These are phyloP conservation scores for Takifugu ocellatus DNA, from an alignment of 2,797 vertebrate species.

Conservation along the genomic window DNA sequence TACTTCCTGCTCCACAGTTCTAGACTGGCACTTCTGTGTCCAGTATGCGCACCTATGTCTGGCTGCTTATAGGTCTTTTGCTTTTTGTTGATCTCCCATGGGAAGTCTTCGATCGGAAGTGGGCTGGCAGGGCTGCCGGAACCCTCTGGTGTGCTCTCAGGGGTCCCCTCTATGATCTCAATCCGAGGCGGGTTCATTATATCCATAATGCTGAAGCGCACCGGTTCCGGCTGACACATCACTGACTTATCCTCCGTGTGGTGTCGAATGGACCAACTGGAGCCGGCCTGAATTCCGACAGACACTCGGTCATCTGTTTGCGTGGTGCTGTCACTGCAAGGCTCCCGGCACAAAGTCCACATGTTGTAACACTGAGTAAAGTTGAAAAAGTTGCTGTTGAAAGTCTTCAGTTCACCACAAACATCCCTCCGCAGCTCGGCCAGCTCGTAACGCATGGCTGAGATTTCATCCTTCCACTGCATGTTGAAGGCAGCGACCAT, in stretches of 20 bases:
- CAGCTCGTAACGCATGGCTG: constrained; percentile 82
- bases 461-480: constrained; percentile 85
- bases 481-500: constrained; percentile 83
- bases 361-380: constrained; percentile 85
- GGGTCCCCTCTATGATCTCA: constrained; percentile 77
- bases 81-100: constrained; percentile 76
- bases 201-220: constrained; percentile 77
- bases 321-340: constrained; percentile 70
- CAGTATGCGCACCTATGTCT: constrained; percentile 68
- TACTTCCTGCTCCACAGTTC: constrained; percentile 84
- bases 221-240: constrained; percentile 81
- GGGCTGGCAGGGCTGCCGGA: constrained; percentile 79
- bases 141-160: constrained; percentile 75
- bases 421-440: constrained; percentile 80
- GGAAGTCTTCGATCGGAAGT: constrained; percentile 74
- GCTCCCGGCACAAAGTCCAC: constrained; percentile 81
- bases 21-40: constrained; percentile 79
- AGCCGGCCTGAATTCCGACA: constrained; percentile 78
- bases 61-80: constrained; percentile 66
- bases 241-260: constrained; percentile 79
- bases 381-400: constrained; percentile 86
- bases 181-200: constrained; percentile 77
- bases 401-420: constrained; percentile 81
- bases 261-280: constrained; percentile 74
- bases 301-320: constrained; percentile 78